Conservation (phyloP, 2,888 invertebrate genomes). For the Fragum sueziense region DNA sequence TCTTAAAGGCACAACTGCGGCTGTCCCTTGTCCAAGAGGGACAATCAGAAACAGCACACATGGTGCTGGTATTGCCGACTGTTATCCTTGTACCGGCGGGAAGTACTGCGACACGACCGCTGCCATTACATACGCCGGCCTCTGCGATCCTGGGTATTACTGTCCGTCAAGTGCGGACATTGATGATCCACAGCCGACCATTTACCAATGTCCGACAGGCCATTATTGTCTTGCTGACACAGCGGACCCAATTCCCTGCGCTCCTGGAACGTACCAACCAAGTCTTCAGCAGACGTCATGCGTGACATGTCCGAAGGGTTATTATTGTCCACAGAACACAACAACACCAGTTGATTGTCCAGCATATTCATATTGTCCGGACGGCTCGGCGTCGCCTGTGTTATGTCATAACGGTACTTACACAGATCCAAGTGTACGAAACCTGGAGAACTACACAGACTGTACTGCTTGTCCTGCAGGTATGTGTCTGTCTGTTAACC, state of each 20-base stretch:
- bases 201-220: constrained; percentile 72
- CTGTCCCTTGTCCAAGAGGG: constrained; percentile 70
- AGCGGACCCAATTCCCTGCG: constrained; percentile 70
- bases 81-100: constrained; percentile 73
- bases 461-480: constrained; percentile 75
- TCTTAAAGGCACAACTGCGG: constrained; percentile 67
- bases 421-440: constrained; percentile 65
- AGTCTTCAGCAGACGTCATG: constrained; percentile 66
- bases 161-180: constrained; percentile 72
- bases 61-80: constrained; percentile 67
- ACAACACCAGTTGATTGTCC: constrained; percentile 74
- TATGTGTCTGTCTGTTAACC: too few relatives aligned
- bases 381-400: constrained; percentile 70
- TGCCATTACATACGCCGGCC: constrained; percentile 65
- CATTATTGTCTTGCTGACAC: constrained; percentile 70
- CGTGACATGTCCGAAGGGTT: constrained; percentile 69
- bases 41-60: constrained; percentile 71
- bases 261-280: constrained; percentile 77
- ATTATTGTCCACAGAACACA: constrained; percentile 72
- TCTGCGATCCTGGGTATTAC: constrained; percentile 72
- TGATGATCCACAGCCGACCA: constrained; percentile 61
- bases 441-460: constrained; percentile 66
- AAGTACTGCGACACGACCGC: constrained; percentile 69
- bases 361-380: constrained; percentile 77
- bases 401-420: constrained; percentile 78